A percentile compares a stretch with the other conserved stretches of the same genome.
Evolutionary conservation across 2,797 vertebrate species (phyloP).

Genomic region (Chelon labrosus): DNA sequence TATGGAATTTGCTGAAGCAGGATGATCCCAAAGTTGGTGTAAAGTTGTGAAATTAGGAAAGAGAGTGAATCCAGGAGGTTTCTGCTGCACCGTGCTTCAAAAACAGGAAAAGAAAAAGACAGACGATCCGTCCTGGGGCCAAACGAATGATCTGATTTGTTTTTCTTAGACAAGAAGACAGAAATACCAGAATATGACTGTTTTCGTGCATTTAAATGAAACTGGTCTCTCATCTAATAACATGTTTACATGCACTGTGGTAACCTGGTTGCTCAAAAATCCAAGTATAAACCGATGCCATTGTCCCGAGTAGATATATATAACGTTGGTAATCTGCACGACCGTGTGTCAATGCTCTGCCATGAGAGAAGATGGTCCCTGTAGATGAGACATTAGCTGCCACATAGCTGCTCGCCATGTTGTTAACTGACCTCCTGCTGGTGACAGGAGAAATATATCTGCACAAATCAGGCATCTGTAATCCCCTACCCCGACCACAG

Average conservation of each 20-base stretch:
- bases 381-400: constrained; percentile 6
- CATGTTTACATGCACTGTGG: neutral
- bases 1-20: neutral
- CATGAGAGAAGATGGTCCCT: neutral
- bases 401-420: neutral
- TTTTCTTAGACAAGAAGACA: neutral
- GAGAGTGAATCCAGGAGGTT: neutral
- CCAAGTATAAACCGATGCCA: too few relatives aligned
- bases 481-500: neutral
- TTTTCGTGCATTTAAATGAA: constrained; percentile 37
- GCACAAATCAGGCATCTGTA: neutral
- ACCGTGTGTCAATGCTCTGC: neutral
- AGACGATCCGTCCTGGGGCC: too few relatives aligned
- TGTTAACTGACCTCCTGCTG: neutral
- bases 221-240: neutral
- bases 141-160: neutral
- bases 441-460: neutral
- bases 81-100: neutral
- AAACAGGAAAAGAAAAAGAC: neutral
- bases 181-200: neutral
- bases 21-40: neutral
- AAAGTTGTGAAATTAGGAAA: neutral
- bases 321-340: too few relatives aligned
- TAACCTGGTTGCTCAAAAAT: neutral
- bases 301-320: too few relatives aligned